Base-by-base conservation (phyloP, 2,113 vertebrate genomes). In the Malurus elegans region DNA sequence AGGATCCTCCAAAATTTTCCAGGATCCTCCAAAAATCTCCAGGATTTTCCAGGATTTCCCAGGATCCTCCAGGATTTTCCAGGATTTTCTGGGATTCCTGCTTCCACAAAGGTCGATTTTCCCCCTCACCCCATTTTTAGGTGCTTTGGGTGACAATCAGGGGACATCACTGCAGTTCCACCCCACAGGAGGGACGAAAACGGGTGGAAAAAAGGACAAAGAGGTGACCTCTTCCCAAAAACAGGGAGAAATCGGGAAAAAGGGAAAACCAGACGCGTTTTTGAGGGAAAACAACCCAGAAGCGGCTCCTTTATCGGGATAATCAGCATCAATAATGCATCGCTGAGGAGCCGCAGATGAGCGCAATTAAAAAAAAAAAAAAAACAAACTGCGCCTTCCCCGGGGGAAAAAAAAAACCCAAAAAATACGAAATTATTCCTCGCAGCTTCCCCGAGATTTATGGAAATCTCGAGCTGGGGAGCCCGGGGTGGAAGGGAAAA, bases 241-340 rank as follows among this genome's bases (percentile, higher is more conserved):
- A 20, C 0, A 3, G 29, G 25, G 10, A 54, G 36, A 18, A 45
- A 50, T n/a, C 32, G 6, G 31, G 42, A 81, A 19, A 4, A 4
- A 40, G 54, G 61, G 47, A 66, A 91, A 93, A 32, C 15, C 73
- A 74, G 32, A 4, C 44, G 12, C 25, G 1, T 31, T 28, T 62
- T 51, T 58, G 29, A 85, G 44, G 82, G 85, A 73, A 87, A 90
- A 72, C 26, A 36, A 90, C 54, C 24, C 73, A 60, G 71, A 71
- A 92, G 44, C 0, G 0, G 48, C 40, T 70, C 12, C 92, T 97
- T 97, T 94, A 91, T 97, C 88, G 93, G 90, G 80, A 93, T 96
- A 78, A 97, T 90, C 58, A 82, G 90, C 95, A 96, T 98, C 97
- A 97, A 96, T 98, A 98, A 98, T 96, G 83, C 95, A 97, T 97